phyloP scores from a whole-genome alignment of 2,113 vertebrate species.

The Alosa alosa region DNA sequence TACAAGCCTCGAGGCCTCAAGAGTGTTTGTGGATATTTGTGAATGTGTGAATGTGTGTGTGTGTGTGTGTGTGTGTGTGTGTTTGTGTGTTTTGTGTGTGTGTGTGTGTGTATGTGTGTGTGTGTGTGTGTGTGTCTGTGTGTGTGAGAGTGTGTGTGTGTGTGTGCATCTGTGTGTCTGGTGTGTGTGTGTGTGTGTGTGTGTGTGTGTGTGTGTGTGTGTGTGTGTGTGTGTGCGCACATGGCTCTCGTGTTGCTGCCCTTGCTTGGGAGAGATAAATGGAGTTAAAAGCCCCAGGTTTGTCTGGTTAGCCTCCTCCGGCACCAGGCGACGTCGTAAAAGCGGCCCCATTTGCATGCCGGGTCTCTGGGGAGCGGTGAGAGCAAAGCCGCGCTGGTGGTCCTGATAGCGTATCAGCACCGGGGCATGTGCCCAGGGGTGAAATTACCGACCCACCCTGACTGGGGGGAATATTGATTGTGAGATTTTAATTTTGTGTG shows the following conservation, averaged over 20 bases:
- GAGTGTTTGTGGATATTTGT: not conserved
- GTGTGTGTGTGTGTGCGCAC: not conserved
- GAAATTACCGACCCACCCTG: too few species aligned
- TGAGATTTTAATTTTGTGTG: too few species aligned
- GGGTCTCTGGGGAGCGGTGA: too few species aligned
- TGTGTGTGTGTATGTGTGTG: not conserved
- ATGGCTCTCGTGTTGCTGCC: not conserved
- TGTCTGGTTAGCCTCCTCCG: not conserved
- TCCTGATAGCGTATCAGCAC: too few species aligned
- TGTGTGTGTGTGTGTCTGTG: not conserved
- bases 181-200: too few species aligned
- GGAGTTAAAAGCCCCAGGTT: slow-evolving; percentile 15
- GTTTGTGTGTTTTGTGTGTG: not conserved
- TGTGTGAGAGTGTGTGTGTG: not conserved
- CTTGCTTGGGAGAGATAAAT: slow-evolving; percentile 23
- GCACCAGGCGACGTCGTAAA: not conserved
- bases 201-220: not conserved
- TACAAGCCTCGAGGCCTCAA: too few species aligned
- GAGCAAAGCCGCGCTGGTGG: too few species aligned
- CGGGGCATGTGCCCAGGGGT: too few species aligned
- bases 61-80: slow-evolving; percentile 6
- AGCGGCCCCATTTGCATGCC: slow-evolving; percentile 20
- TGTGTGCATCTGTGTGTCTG: not conserved
- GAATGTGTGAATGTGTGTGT: not conserved
- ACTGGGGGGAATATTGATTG: too few species aligned